Percentiles rank a stretch among this genome's conserved stretches.
Conservation (phyloP, 1,140 invertebrate species). For the Triops longicaudatus region DNA sequence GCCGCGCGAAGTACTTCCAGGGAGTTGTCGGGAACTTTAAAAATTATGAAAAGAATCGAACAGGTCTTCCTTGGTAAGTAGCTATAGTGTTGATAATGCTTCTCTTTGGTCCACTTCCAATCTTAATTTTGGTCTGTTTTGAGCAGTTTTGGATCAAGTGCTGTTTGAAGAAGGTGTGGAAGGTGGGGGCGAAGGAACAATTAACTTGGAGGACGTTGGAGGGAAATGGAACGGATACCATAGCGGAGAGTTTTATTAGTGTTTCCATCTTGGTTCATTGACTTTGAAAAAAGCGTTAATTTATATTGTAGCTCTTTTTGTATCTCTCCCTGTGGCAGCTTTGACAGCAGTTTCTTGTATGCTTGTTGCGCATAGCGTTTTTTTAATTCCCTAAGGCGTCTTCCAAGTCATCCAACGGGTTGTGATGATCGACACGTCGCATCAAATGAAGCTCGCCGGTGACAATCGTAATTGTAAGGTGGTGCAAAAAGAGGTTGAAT, state of each 20-base stretch:
- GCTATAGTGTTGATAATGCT: background rate
- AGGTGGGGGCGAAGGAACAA: slow-evolving; percentile 24
- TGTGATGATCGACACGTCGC: background rate
- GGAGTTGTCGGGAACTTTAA: slow-evolving; percentile 50
- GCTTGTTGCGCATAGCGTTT: background rate
- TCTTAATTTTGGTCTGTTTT: slow-evolving; percentile 25
- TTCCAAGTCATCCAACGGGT: background rate
- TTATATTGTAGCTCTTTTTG: background rate
- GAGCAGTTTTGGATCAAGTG: slow-evolving; percentile 40
- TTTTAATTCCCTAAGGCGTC: background rate
- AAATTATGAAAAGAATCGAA: slow-evolving; percentile 51
- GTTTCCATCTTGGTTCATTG: background rate
- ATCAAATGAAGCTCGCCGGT: background rate
- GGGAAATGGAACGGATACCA: slow-evolving; percentile 26
- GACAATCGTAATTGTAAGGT: background rate
- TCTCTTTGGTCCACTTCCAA: background rate
- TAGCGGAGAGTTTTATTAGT: slow-evolving; percentile 27
- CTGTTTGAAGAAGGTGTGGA: slow-evolving; percentile 39
- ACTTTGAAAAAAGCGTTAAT: background rate
- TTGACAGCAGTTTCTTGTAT: background rate
- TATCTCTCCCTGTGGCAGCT: background rate
- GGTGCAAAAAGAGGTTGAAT: background rate
- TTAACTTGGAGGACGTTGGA: slow-evolving; percentile 23
- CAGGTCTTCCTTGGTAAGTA: slow-evolving; percentile 48
- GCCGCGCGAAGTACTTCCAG: slow-evolving; percentile 39